phyloP scores from a whole-genome alignment of 2,797 vertebrate genomes.

The Pristis pectinata region DNA sequence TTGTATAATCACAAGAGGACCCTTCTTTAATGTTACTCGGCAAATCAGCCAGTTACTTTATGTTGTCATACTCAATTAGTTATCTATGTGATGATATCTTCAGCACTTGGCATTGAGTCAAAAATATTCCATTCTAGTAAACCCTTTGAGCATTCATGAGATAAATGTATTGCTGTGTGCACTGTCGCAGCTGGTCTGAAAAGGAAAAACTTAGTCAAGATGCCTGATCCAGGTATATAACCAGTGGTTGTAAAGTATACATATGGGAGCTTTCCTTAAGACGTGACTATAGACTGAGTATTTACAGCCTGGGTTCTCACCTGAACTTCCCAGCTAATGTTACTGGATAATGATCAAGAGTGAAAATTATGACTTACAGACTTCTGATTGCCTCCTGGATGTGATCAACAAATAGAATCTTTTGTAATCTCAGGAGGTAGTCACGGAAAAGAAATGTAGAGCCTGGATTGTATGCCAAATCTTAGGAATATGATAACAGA shows the following conservation, averaged over 20 bases:
- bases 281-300: not conserved
- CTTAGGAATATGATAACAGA: not conserved
- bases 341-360: not conserved
- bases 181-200: not conserved
- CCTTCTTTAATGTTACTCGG: not conserved
- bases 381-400: not conserved
- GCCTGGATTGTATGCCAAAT: not conserved
- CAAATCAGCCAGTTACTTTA: not conserved
- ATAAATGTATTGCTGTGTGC: not conserved
- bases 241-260: not conserved
- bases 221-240: not conserved
- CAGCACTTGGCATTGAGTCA: not conserved
- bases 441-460: not conserved
- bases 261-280: not conserved
- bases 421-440: not conserved
- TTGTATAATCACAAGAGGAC: not conserved
- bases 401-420: not conserved
- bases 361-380: not conserved
- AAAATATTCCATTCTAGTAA: not conserved
- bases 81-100: not conserved
- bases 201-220: not conserved
- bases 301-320: not conserved
- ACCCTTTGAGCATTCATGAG: not conserved
- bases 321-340: not conserved
- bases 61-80: not conserved